Conservation (phyloP, 2,113 vertebrate species). For the Ivindomyrus marchei region DNA sequence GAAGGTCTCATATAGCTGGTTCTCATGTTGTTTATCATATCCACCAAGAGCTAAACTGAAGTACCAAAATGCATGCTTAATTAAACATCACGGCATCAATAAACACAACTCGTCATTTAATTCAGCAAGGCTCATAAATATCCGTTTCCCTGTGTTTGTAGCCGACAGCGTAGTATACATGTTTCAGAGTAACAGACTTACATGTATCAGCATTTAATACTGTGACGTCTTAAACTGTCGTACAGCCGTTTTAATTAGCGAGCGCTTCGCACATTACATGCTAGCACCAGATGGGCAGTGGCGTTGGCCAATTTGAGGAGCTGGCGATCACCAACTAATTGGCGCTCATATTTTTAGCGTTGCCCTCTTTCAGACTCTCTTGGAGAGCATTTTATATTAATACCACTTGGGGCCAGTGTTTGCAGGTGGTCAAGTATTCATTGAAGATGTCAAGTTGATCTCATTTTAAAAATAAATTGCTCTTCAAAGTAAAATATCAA, state of each 20-base stretch:
- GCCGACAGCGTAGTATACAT: background rate
- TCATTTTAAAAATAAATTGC: conserved; percentile 17
- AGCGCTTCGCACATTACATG: conserved; percentile 16
- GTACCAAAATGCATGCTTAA: conserved; percentile 3
- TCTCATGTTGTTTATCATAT: background rate
- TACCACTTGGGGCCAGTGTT: background rate
- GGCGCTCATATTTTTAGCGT: conserved; percentile 18
- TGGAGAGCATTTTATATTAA: conserved; percentile 16
- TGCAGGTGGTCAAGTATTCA: conserved; percentile 24
- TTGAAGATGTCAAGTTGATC: background rate
- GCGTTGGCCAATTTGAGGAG: conserved; percentile 26
- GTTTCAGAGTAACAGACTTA: background rate
- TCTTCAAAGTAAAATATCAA: conserved; percentile 21
- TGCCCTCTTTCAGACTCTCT: conserved; percentile 15
- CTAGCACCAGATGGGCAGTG: conserved; percentile 21
- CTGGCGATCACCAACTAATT: conserved; percentile 28
- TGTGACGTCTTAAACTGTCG: conserved; percentile 17
- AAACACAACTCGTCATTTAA: conserved; percentile 13
- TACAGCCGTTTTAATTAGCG: conserved; percentile 29
- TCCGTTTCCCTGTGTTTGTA: background rate
- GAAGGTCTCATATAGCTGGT: background rate
- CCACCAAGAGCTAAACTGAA: background rate
- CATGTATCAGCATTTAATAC: conserved; percentile 25
- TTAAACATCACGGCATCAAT: conserved; percentile 16
- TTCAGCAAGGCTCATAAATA: conserved; percentile 10